A percentile compares a stretch with the other conserved stretches of the same genome.
Evolutionary conservation across 2,888 invertebrate genomes (phyloP).

Genomic region (Spisula solida): DNA sequence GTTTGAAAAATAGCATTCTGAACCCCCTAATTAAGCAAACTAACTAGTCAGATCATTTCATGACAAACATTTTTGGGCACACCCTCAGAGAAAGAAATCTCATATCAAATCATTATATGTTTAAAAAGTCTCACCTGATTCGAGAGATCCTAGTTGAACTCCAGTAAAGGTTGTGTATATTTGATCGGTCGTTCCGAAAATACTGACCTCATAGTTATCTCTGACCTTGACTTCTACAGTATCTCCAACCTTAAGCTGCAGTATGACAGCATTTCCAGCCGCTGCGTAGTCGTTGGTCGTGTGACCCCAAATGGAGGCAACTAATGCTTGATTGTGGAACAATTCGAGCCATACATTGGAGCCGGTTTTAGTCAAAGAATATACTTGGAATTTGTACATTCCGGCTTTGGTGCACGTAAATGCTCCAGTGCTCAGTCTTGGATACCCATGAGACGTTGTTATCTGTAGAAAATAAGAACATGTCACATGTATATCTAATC

Average conservation of each 20-base stretch:
- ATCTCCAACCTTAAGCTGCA: slow-evolving; percentile 60
- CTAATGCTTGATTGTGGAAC: slow-evolving; percentile 58
- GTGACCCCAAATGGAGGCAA: slow-evolving; percentile 65
- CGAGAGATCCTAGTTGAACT: slow-evolving; percentile 41
- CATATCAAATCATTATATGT: too few species aligned
- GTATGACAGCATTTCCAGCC: slow-evolving; percentile 68
- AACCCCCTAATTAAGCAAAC: too few species aligned
- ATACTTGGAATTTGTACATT: slow-evolving; percentile 59
- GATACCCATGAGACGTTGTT: slow-evolving; percentile 22
- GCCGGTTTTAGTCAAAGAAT: slow-evolving; percentile 35
- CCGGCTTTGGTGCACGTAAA: slow-evolving; percentile 43
- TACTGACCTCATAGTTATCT: slow-evolving; percentile 41
- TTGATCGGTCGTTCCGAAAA: slow-evolving; percentile 58
- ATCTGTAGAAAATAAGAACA: slow-evolving; percentile 20
- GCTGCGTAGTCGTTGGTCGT: slow-evolving; percentile 64
- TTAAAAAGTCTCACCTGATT: not conserved
- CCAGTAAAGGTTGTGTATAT: slow-evolving; percentile 60
- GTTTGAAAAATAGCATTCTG: too few species aligned
- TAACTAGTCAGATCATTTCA: too few species aligned
- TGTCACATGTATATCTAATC: too few species aligned
- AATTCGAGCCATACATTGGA: slow-evolving; percentile 59
- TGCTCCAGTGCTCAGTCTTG: slow-evolving; percentile 36
- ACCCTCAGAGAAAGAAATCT: too few species aligned
- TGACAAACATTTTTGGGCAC: too few species aligned
- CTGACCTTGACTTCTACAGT: slow-evolving; percentile 55